A percentile compares a stretch with the other conserved stretches of the same genome.
Conservation (phyloP, 2,797 vertebrate genomes). For the Nyctibius grandis region DNA sequence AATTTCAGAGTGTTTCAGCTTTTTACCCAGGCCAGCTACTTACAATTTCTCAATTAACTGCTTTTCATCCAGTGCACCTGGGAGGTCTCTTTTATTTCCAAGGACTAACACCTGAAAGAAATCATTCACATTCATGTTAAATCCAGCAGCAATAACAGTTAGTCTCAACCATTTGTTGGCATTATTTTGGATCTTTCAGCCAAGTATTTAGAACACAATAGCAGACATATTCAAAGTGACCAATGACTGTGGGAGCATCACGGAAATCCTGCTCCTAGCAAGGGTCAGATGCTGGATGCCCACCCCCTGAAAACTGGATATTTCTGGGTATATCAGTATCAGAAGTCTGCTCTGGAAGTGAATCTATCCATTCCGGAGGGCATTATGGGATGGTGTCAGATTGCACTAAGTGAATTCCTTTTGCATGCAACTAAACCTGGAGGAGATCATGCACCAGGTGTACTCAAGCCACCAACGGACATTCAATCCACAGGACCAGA, state of each 20-base stretch:
- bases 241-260: background rate
- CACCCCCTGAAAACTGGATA: background rate
- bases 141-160: background rate
- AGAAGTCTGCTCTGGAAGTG: background rate
- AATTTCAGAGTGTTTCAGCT: background rate
- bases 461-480: background rate
- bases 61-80: conserved; percentile 72
- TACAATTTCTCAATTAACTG: conserved; percentile 74
- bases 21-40: conserved; percentile 33
- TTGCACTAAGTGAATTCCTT: background rate
- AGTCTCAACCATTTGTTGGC: background rate
- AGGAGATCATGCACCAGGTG: background rate
- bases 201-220: background rate
- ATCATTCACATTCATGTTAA: background rate
- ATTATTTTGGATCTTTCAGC: background rate
- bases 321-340: background rate
- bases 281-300: background rate
- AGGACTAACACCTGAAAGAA: conserved; percentile 68
- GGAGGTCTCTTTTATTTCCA: conserved; percentile 72
- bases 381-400: background rate
- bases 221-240: background rate
- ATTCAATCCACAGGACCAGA: background rate
- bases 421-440: background rate
- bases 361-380: background rate
- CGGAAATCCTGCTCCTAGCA: background rate